A percentile compares a stretch with the other conserved stretches of the same genome.
Conservation (phyloP, 1,140 invertebrate genomes). For the Eurosta solidaginis region DNA sequence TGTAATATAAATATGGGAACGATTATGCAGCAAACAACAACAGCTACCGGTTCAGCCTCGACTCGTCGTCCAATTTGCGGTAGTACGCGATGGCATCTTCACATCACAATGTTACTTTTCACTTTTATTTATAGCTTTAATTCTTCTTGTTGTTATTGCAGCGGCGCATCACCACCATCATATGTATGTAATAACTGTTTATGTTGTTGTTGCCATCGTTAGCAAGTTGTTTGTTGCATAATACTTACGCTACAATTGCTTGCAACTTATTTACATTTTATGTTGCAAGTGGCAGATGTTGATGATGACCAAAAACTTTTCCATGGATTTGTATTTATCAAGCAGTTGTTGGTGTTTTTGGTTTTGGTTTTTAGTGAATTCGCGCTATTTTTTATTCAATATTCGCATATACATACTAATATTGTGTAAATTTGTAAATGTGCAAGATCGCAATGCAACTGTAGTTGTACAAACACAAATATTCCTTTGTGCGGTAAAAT, state of each 20-base stretch:
- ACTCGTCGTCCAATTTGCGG: background rate
- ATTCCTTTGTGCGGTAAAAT: no score
- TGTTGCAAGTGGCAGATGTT: background rate
- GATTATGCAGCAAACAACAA: background rate
- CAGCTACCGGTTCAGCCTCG: background rate
- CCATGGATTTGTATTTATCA: background rate
- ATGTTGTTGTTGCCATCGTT: background rate
- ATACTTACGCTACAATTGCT: background rate
- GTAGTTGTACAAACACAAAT: no score
- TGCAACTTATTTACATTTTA: slow-evolving; percentile 4
- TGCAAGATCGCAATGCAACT: no score
- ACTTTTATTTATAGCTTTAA: background rate
- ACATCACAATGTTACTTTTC: background rate
- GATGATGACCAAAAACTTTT: background rate
- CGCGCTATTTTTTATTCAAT: no score
- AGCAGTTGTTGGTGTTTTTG: background rate
- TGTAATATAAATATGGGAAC: no score
- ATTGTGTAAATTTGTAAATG: no score
- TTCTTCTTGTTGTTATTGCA: background rate
- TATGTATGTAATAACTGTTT: background rate
- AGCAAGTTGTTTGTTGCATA: slow-evolving; percentile 3
- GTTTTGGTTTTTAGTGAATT: no score
- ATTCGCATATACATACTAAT: no score
- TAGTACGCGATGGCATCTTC: background rate
- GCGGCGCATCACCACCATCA: background rate